Base-by-base conservation (phyloP, 2,888 invertebrate genomes). In the Ctenicera cuprea region DNA sequence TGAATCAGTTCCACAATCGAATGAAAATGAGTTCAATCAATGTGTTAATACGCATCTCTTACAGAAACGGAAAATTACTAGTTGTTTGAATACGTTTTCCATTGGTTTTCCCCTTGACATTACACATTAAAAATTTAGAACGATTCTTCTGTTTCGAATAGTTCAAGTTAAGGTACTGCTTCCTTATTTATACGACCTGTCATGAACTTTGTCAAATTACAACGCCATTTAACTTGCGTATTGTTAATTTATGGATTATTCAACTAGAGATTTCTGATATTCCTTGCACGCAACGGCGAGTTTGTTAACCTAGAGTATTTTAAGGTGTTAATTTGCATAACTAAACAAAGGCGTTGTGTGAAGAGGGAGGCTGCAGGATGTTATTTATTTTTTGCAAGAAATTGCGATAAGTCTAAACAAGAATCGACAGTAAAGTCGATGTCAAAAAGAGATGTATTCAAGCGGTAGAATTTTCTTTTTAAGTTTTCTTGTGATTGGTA, bases 121-220 rank as follows among this genome's bases (percentile, higher is more conserved):
- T 59, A 18, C 16, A 18, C 1, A 20, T 54, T 54, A 38, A 14
- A 59, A 37, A 59, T 59, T 59, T 37, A 38, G 9, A 16, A 30
- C 16, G 3, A 1, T 5, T 5, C 26, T 9, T 9, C 33, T 9
- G 1, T 57, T 38, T 38, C 18, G 37, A 38, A n/a, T 16, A 7
- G n/a, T 2, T 7, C 30, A 22, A 22, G 52, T 9, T 9, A n/a
- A 12, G 50, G 4, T 12, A 12, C 5, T 43, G 20, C 30, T 62
- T 62, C 45, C 62, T 45, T 62, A 62, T 62, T 62, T 45, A 62
- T 61, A 22, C 38, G 61, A 43, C 43, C 43, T 38, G 61, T 62
- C 45, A 45, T 62, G 41, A 62, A 62, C 45, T 45, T 18, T 59
- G n/a, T 59, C 59, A 18, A 59, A 38, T 33, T 59, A 14, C 38